phyloP scores from a whole-genome alignment of 2,797 vertebrate species.

The Gobionotothen gibberifrons region DNA sequence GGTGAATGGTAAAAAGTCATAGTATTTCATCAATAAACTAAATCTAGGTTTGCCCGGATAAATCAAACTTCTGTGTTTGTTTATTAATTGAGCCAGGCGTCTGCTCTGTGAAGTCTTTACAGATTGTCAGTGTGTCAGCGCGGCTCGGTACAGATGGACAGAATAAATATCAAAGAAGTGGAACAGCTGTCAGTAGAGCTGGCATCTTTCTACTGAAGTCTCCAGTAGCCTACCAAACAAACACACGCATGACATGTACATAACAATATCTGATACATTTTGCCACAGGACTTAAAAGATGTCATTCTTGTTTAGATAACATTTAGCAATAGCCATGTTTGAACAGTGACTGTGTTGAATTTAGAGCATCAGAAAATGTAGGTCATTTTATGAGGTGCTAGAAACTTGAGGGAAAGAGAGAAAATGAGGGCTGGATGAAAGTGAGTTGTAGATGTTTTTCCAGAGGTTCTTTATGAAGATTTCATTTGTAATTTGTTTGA shows the following conservation, averaged over 20 bases:
- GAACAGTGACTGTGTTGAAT: background rate
- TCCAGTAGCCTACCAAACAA: background rate
- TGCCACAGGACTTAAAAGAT: background rate
- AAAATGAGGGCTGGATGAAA: background rate
- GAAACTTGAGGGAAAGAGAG: background rate
- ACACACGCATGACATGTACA: background rate
- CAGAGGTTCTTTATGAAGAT: background rate
- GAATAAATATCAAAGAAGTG: slow-evolving; percentile 39
- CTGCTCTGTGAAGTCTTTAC: slow-evolving; percentile 60
- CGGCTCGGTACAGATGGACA: slow-evolving; percentile 61
- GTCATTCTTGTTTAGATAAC: no score
- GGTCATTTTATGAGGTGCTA: background rate
- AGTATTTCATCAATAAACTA: background rate
- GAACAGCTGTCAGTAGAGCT: slow-evolving; percentile 27
- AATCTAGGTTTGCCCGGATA: slow-evolving; percentile 2
- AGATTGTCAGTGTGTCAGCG: slow-evolving; percentile 60
- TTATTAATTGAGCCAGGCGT: slow-evolving; percentile 49
- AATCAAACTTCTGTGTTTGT: slow-evolving; percentile 34
- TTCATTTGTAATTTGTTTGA: background rate
- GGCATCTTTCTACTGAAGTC: background rate
- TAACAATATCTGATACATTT: background rate
- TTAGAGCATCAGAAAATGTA: background rate
- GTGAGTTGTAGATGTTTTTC: no score
- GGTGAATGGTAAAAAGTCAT: background rate
- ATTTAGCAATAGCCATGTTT: no score